phyloP scores from a whole-genome alignment of 2,113 vertebrate genomes.

The Penelope pileata region DNA sequence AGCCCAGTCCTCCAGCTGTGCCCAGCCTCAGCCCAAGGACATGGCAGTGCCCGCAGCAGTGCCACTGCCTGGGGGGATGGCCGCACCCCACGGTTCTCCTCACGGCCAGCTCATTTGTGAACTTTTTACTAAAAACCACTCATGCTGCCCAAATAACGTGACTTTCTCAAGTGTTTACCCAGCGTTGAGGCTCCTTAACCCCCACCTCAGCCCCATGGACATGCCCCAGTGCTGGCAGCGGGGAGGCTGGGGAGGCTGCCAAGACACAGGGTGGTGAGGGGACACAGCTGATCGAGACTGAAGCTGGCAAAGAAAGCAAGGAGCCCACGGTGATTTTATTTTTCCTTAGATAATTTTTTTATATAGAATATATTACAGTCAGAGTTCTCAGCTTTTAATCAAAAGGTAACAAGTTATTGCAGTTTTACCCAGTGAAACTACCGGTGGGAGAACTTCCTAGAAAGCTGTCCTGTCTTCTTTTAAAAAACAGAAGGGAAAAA shows the following conservation, averaged over 20 bases:
- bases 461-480: conserved; percentile 71
- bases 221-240: fast-evolving
- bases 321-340: conserved; percentile 77
- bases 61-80: background rate
- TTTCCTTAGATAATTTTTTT: conserved; percentile 73
- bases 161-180: background rate
- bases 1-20: fast-evolving
- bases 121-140: background rate
- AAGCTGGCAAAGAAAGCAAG: conserved; percentile 27
- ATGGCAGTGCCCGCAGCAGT: background rate
- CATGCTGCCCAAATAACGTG: fast-evolving
- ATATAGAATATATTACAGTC: conserved; percentile 74
- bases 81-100: background rate
- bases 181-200: background rate
- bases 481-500: background rate
- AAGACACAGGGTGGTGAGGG: fast-evolving
- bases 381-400: conserved; percentile 74
- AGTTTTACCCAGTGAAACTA: conserved; percentile 66
- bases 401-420: conserved; percentile 79
- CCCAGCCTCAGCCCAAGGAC: background rate
- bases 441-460: conserved; percentile 66
- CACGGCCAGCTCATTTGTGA: background rate
- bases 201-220: background rate
- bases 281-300: background rate
- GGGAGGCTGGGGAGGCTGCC: fast-evolving